A percentile compares a stretch with the other conserved stretches of the same genome.
phyloP scores from a whole-genome alignment of 2,888 invertebrate genomes.

The Oscheius onirici region DNA sequence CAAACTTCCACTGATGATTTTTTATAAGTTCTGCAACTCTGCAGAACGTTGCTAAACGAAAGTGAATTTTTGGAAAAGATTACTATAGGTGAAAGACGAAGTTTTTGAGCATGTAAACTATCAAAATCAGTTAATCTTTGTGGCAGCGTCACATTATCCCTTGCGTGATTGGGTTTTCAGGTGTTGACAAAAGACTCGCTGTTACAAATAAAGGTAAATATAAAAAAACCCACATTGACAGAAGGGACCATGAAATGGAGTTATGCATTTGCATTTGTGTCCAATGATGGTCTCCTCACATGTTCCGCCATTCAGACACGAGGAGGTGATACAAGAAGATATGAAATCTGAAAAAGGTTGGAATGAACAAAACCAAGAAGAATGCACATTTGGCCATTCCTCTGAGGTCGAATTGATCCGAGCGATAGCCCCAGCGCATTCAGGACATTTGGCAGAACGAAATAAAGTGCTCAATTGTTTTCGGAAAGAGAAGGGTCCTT shows the following conservation, averaged over 20 bases:
- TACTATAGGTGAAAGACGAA: neutral
- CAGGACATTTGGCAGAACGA: neutral
- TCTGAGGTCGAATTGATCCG: neutral
- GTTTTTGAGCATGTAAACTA: too few species aligned
- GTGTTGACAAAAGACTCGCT: too few species aligned
- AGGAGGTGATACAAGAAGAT: conserved; percentile 31
- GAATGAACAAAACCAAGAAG: neutral
- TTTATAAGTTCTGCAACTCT: too few species aligned
- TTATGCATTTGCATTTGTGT: conserved; percentile 29
- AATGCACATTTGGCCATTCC: conserved; percentile 14
- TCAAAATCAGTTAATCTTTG: too few species aligned
- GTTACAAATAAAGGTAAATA: too few species aligned
- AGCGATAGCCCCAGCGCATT: neutral
- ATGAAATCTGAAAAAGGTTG: conserved; percentile 34
- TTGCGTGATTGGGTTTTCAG: too few species aligned
- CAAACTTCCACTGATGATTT: conserved; percentile 39
- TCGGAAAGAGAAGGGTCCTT: neutral
- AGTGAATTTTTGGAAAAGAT: neutral
- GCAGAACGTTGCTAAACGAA: neutral
- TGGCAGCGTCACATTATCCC: too few species aligned
- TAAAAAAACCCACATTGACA: conserved; percentile 35
- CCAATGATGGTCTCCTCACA: conserved; percentile 31
- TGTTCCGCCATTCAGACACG: conserved; percentile 34
- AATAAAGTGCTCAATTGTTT: conserved; percentile 8
- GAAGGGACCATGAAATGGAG: conserved; percentile 37